phyloP scores from a whole-genome alignment of 2,113 vertebrate species.

The Pavo muticus region DNA sequence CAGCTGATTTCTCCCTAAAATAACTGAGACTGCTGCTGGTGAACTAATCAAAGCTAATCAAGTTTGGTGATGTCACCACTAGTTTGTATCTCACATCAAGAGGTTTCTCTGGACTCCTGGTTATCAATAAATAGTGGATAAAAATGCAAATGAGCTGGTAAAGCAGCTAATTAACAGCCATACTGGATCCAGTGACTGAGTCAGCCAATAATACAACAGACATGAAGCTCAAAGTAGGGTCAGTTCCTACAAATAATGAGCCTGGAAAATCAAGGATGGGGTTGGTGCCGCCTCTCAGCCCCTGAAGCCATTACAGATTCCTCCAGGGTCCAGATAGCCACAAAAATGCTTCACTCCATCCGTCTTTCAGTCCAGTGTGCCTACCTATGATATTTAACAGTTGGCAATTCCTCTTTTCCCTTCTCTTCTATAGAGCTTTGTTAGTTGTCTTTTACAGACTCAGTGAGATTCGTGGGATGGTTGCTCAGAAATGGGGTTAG shows the following conservation, averaged over 20 bases:
- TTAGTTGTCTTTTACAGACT: not conserved
- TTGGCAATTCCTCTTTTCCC: not conserved
- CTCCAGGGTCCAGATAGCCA: not conserved
- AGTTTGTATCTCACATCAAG: too few species aligned
- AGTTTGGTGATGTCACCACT: too few species aligned
- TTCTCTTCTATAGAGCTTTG: not conserved
- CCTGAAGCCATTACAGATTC: not conserved
- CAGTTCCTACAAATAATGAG: not conserved
- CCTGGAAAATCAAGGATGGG: not conserved
- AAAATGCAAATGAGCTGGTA: constrained; percentile 5
- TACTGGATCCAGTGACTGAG: not conserved
- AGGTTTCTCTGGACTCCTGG: too few species aligned
- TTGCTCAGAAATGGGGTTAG: not conserved
- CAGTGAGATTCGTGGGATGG: not conserved
- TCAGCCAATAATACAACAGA: not conserved
- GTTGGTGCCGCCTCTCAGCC: not conserved
- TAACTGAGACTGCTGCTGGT: not conserved
- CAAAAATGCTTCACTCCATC: not conserved
- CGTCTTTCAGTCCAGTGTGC: not conserved
- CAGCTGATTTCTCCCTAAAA: not conserved
- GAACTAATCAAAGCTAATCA: not conserved
- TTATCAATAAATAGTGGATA: not conserved
- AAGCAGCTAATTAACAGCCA: not conserved
- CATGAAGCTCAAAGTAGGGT: not conserved
- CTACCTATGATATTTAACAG: not conserved